Percentiles rank a stretch among this genome's conserved stretches.
Conservation (phyloP, 2,888 invertebrate species). For the Rosalia funebris region DNA sequence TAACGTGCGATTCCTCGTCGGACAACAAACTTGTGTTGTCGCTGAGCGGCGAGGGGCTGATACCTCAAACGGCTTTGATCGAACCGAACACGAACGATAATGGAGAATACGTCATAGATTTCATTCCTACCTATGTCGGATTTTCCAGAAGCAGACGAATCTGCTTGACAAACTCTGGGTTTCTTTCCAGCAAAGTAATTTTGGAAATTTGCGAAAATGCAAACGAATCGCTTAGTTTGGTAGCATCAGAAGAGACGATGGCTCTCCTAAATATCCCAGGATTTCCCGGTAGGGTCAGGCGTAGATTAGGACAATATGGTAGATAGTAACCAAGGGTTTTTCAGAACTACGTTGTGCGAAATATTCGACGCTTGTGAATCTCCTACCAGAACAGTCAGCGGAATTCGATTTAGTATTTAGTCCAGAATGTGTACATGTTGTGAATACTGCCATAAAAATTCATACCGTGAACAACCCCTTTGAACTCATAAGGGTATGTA, state of each 20-base stretch:
- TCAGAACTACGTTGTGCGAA: too few relatives aligned
- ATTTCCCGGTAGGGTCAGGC: conserved; percentile 35
- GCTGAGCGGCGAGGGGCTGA: conserved; percentile 61
- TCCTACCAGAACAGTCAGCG: conserved; percentile 52
- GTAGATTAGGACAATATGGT: too few relatives aligned
- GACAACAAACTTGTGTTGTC: conserved; percentile 48
- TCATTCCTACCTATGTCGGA: conserved; percentile 57
- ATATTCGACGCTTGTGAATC: conserved; percentile 45
- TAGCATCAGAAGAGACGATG: conserved; percentile 30
- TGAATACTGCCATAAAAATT: conserved; percentile 59
- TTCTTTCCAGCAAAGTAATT: conserved; percentile 60
- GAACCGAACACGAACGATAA: conserved; percentile 52
- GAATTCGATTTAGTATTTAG: conserved; percentile 57
- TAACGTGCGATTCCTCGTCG: conserved; percentile 35
- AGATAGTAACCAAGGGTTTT: too few relatives aligned
- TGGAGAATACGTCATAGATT: conserved; percentile 52
- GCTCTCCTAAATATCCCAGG: conserved; percentile 34
- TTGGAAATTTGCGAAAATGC: conserved; percentile 57
- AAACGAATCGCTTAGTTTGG: conserved; percentile 36
- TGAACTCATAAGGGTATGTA: conserved; percentile 63
- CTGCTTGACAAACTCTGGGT: conserved; percentile 60
- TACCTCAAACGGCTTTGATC: conserved; percentile 62
- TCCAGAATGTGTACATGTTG: conserved; percentile 52
- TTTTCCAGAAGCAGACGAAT: conserved; percentile 38
- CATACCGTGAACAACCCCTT: conserved; percentile 68